Evolutionary conservation across 2,888 invertebrate species (phyloP), one percentile per base, ranked within the genome.

Genomic region (Stenodema calcarata): DNA sequence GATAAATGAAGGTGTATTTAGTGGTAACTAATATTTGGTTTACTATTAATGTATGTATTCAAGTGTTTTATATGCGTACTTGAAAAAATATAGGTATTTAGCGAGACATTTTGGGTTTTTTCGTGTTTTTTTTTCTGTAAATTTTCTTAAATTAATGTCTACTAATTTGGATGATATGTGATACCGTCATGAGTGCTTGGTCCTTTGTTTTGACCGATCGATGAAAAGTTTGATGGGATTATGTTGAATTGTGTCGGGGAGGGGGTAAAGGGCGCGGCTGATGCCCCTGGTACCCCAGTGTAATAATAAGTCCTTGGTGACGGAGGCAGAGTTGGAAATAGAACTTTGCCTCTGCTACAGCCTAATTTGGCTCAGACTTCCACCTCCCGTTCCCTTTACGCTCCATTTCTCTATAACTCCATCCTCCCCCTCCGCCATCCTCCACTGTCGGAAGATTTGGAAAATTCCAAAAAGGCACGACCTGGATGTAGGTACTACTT

Each of bases 191-290:
- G n/a, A n/a, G n/a, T n/a, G 35, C 7, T 4, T 35, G 7, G 7
- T 35, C 7, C 35, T 35, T 16, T 18, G 50, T 4, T 50, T 50
- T 16, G n/a, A 50, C n/a, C n/a, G 1, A 7, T 35, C 7, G 4
- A 35, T 35, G 35, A 7, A 35, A 35, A 50, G 4, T 50, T 0
- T 4, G 50, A 50, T 50, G 16, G n/a, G n/a, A 50, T 14, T 50
- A n/a, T 50, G n/a, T 50, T 50, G 4, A 4, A 50, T 16, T 18
- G 50, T 14, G 50, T 23, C 23, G 62, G 62, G 54, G 16, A 23
- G n/a, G n/a, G n/a, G n/a, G 18, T 18, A 44, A 44, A 78, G 80
- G 80, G 80, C 54, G 80, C 54, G 80, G 80, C 54, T 80, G 80
- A 54, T 80, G 80, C 50, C 80, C 78, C 78, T 44, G 41, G 78